Evolutionary conservation across 2,888 invertebrate species (phyloP).

Genomic region (Chloroclystis v-ata): DNA sequence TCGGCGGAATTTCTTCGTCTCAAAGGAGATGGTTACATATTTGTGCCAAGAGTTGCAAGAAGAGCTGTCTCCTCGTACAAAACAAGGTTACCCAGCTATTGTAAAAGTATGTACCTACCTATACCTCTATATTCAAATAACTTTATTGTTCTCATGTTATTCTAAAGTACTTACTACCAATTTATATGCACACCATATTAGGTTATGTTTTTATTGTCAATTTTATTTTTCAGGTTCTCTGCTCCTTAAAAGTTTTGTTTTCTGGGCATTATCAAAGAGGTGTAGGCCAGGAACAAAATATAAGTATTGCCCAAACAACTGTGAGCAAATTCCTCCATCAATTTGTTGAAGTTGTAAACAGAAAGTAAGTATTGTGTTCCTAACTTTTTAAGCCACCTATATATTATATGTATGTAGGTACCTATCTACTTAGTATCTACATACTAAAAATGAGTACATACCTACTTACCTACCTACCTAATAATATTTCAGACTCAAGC

Average conservation of each 20-base stretch:
- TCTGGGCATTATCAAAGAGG: background rate
- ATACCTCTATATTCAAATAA: no score
- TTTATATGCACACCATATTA: no score
- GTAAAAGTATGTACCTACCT: no score
- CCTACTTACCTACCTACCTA: no score
- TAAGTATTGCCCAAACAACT: no score
- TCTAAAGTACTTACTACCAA: no score
- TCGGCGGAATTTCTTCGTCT: background rate
- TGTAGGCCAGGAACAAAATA: slow-evolving; percentile 1
- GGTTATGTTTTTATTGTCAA: background rate
- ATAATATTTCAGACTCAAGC: background rate
- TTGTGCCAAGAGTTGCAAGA: background rate
- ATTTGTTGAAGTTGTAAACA: background rate
- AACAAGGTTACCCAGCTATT: background rate
- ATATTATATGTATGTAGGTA: no score
- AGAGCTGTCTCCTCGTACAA: background rate
- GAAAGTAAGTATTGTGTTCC: background rate
- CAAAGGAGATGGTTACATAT: background rate
- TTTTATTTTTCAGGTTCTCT: background rate
- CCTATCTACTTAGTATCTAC: no score
- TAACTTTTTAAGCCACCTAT: background rate
- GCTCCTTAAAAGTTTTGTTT: background rate
- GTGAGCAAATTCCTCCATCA: background rate
- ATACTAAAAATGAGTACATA: no score
- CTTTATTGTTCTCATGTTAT: no score